These are phyloP conservation scores for Macrotrachela quadricornifera DNA, from an alignment of 1,140 invertebrate genomes.

Conservation along the genomic window DNA sequence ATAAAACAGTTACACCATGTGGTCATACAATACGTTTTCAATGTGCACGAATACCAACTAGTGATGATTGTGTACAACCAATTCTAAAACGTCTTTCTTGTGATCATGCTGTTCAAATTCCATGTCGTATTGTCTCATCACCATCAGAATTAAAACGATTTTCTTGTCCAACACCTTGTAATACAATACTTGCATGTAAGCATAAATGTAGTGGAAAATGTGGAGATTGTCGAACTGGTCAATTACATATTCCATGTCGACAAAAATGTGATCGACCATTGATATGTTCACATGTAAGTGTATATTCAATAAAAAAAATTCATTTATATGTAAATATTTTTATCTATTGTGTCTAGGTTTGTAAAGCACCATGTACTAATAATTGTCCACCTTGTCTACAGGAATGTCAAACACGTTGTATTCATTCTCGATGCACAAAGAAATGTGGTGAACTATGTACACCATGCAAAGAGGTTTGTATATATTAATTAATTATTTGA, in stretches of 20 bases:
- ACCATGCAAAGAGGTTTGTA: conserved; percentile 33
- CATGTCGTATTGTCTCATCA: too few relatives aligned
- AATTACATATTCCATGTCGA: conserved; percentile 35
- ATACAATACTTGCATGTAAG: conserved; percentile 31
- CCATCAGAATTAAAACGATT: too few relatives aligned
- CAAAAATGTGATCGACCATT: conserved; percentile 11
- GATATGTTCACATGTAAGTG: not conserved
- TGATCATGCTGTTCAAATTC: too few relatives aligned
- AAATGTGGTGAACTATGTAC: conserved; percentile 40
- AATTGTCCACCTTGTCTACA: conserved; percentile 36
- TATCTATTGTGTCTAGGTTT: too few relatives aligned
- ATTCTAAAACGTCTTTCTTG: too few relatives aligned
- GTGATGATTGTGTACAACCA: too few relatives aligned
- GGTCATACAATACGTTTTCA: not conserved
- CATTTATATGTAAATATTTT: not conserved
- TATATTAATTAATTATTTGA: too few relatives aligned
- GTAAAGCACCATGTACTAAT: conserved; percentile 8
- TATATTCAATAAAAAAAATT: too few relatives aligned
- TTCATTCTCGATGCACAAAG: conserved; percentile 32
- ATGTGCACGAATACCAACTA: too few relatives aligned
- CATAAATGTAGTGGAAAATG: conserved; percentile 40
- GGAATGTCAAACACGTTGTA: conserved; percentile 37
- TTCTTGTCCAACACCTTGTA: conserved; percentile 15
- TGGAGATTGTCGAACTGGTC: conserved; percentile 37
- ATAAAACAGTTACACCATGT: not conserved